Evolutionary conservation across 2,888 invertebrate species (phyloP).

Genomic region (Limenitis camilla): DNA sequence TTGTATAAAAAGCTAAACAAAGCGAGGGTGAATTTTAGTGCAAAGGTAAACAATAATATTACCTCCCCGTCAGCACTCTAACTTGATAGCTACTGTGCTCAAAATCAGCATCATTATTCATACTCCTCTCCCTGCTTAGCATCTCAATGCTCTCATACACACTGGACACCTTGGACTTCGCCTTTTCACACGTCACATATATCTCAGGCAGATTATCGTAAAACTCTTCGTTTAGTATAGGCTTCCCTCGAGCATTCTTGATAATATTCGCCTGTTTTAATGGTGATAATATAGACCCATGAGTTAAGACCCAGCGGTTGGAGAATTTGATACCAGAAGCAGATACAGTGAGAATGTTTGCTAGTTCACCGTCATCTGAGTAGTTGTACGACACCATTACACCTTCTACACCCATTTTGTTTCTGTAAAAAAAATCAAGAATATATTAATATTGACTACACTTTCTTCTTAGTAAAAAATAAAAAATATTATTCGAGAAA

Average conservation of each 20-base stretch:
- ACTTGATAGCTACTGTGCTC: constrained; percentile 63
- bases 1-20: too few relatives aligned
- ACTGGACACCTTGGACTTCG: constrained; percentile 31
- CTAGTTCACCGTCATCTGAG: constrained; percentile 53
- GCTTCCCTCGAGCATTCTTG: constrained; percentile 52
- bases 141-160: constrained; percentile 49
- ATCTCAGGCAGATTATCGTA: constrained; percentile 62
- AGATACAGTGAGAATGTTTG: constrained; percentile 64
- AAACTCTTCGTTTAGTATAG: constrained; percentile 58
- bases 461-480: too few relatives aligned
- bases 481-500: too few relatives aligned
- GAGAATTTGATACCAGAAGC: constrained; percentile 71
- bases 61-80: constrained; percentile 60
- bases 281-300: constrained; percentile 67
- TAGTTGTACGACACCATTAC: constrained; percentile 70
- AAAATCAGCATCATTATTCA: constrained; percentile 38
- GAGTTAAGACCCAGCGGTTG: constrained; percentile 70
- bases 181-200: constrained; percentile 61
- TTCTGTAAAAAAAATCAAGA: constrained; percentile 24
- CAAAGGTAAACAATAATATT: neutral
- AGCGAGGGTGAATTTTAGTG: too few relatives aligned
- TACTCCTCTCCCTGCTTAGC: constrained; percentile 49
- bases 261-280: constrained; percentile 56
- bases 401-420: constrained; percentile 61
- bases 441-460: neutral